Conservation (phyloP, 2,113 vertebrate species). For the Tetrao urogallus region DNA sequence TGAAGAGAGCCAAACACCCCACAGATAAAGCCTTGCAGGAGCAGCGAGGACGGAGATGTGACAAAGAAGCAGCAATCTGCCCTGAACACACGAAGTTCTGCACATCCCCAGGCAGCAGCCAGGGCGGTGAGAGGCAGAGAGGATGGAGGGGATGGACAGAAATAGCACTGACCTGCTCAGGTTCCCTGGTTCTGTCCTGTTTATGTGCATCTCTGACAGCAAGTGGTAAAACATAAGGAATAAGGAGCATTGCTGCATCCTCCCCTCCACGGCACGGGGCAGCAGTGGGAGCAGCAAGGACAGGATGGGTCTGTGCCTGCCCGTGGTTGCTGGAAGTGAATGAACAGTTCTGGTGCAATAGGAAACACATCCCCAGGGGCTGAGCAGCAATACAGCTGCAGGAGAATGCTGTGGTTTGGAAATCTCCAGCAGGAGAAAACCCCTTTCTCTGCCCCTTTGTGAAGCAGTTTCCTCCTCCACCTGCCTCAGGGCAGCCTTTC, state of each 20-base stretch:
- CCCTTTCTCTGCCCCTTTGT: not conserved
- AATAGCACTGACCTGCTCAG: not conserved
- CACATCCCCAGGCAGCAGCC: not conserved
- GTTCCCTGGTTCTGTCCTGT: not conserved
- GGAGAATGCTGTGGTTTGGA: not conserved
- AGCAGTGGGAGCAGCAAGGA: accelerated
- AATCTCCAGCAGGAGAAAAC: constrained; percentile 8
- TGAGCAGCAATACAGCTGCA: not conserved
- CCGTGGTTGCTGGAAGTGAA: not conserved
- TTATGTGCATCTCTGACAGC: not conserved
- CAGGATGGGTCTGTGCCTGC: not conserved
- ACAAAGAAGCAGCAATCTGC: not conserved
- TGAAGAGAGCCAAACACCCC: not conserved
- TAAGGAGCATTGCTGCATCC: not conserved
- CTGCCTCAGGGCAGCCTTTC: not conserved
- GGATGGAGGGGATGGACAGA: not conserved
- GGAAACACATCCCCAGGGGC: not conserved
- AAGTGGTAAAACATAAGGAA: not conserved
- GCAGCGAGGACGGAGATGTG: not conserved
- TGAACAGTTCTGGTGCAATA: not conserved
- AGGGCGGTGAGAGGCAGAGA: not conserved
- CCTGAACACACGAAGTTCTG: not conserved
- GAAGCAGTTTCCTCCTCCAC: not conserved
- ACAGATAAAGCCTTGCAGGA: not conserved
- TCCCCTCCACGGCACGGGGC: not conserved